Conservation (phyloP, 2,113 vertebrate species). For the Pristiophorus japonicus region DNA sequence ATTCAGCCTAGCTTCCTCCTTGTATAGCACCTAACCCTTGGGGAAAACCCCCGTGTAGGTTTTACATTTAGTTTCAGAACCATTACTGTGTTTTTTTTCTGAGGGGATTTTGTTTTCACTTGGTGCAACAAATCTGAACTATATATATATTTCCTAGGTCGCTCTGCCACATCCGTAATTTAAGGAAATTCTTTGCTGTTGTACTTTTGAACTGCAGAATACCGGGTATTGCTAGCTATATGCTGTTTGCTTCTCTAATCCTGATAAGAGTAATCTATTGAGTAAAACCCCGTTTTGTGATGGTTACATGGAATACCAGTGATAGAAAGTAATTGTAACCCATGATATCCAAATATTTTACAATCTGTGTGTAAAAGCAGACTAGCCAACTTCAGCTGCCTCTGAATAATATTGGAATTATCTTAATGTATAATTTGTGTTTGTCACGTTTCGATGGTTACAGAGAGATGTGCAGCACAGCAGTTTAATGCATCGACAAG, state of each 20-base stretch:
- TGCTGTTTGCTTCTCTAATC: not conserved
- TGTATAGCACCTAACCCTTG: too few species aligned
- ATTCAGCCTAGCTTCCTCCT: not conserved
- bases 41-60: not conserved
- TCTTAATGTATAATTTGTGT: not conserved
- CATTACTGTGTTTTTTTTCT: not conserved
- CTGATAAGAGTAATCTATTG: not conserved
- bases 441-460: not conserved
- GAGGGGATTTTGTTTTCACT: not conserved
- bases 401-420: not conserved
- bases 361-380: not conserved
- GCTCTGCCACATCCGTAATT: not conserved
- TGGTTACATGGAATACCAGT: too few species aligned
- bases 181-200: slow-evolving; percentile 5
- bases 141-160: not conserved
- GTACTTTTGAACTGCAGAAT: not conserved
- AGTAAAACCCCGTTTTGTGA: not conserved
- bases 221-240: not conserved
- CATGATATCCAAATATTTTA: not conserved
- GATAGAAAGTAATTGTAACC: slow-evolving; percentile 4
- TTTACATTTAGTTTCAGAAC: slow-evolving; percentile 14
- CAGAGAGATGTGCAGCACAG: too few species aligned
- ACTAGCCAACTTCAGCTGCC: not conserved
- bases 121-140: not conserved
- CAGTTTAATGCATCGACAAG: not conserved